Evolutionary conservation across 2,888 invertebrate genomes (phyloP).

Genomic region (Tenodera sinensis): DNA sequence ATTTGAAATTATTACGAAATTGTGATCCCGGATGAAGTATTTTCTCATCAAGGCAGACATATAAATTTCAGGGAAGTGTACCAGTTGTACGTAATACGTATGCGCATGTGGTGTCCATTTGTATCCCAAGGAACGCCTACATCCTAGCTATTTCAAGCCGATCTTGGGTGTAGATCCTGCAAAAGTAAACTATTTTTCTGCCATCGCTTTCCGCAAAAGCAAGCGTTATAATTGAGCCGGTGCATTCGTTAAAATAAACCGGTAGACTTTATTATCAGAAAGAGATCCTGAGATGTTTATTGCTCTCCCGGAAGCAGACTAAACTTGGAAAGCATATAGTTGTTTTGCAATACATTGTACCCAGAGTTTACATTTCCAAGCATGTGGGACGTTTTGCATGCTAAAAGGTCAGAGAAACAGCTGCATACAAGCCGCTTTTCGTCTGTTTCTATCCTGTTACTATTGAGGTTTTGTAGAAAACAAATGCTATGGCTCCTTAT

Average conservation of each 20-base stretch:
- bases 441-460: neutral
- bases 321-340: neutral
- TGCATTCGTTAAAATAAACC: neutral
- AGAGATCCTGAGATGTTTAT: neutral
- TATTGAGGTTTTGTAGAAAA: neutral
- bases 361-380: neutral
- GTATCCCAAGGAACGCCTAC: neutral
- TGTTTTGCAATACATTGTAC: neutral
- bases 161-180: neutral
- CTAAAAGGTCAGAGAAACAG: neutral
- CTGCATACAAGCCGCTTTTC: neutral
- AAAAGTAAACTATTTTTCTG: neutral
- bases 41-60: too few relatives aligned
- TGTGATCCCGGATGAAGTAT: too few relatives aligned
- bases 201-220: neutral
- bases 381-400: neutral
- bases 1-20: too few relatives aligned
- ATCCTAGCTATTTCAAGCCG: neutral
- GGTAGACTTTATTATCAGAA: neutral
- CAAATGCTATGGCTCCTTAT: neutral
- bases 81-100: neutral
- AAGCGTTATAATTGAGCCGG: too few relatives aligned
- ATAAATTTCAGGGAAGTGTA: neutral
- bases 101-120: neutral
- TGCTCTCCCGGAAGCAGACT: neutral